Conservation (phyloP, 2,113 vertebrate genomes). For the Buteo buteo region DNA sequence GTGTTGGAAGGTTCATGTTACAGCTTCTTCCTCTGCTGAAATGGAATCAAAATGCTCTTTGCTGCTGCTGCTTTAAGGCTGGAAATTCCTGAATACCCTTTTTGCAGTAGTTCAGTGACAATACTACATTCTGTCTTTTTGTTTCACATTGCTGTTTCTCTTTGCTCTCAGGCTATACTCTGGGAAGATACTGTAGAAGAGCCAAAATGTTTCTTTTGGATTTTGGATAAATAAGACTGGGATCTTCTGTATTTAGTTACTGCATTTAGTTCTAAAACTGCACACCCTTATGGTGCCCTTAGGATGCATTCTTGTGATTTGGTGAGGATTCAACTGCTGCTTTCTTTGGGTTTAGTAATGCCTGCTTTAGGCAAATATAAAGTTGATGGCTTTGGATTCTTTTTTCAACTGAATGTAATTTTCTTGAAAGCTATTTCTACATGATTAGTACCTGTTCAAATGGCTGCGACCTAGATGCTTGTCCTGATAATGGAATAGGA, state of each 20-base stretch:
- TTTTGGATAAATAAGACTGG: neutral
- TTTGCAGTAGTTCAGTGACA: neutral
- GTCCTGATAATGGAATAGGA: neutral
- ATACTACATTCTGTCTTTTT: neutral
- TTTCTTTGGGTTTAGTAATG: neutral
- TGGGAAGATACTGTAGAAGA: neutral
- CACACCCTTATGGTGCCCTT: neutral
- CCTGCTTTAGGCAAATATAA: neutral
- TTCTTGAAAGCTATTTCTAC: neutral
- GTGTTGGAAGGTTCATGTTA: neutral
- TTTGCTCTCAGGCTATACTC: neutral
- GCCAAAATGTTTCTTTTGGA: neutral
- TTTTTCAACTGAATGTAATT: neutral
- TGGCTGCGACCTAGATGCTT: neutral
- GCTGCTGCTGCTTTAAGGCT: neutral
- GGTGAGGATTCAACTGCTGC: neutral
- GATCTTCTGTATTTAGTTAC: neutral
- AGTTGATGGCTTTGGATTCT: neutral
- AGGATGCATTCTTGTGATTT: neutral
- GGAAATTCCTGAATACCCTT: neutral
- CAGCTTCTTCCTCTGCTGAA: neutral
- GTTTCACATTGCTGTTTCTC: neutral
- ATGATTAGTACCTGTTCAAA: neutral
- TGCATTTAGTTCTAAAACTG: neutral
- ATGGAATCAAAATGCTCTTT: neutral